Conservation (phyloP, 2,113 vertebrate species). For the Raja brachyura region DNA sequence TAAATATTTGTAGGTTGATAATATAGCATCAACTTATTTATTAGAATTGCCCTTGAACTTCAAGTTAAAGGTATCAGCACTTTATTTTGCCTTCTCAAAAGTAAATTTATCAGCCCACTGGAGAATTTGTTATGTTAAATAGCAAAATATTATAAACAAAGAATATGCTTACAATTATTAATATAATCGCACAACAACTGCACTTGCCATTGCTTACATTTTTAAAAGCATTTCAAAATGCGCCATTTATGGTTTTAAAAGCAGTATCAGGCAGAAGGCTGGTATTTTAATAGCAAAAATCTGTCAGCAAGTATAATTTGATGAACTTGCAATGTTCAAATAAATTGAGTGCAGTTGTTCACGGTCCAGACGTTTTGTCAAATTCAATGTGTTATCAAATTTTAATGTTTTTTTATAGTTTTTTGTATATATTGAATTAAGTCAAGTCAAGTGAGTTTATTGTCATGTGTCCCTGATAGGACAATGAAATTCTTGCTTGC, state of each 20-base stretch:
- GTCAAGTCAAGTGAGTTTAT: too few species aligned
- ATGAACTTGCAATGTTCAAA: not conserved
- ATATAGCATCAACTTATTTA: not conserved
- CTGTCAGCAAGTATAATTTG: slow-evolving; percentile 2
- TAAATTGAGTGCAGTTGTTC: not conserved
- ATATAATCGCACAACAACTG: slow-evolving; percentile 7
- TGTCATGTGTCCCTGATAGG: too few species aligned
- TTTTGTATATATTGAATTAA: not conserved
- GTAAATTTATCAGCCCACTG: slow-evolving; percentile 16
- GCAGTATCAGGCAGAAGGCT: not conserved
- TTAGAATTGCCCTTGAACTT: not conserved
- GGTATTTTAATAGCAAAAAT: slow-evolving; percentile 7
- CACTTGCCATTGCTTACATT: not conserved
- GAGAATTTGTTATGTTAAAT: not conserved
- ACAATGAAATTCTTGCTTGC: too few species aligned
- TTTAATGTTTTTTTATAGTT: not conserved
- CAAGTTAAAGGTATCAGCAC: not conserved
- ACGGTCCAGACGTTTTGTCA: not conserved
- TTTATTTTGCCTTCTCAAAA: not conserved
- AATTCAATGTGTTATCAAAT: not conserved
- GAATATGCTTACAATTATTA: slow-evolving; percentile 26
- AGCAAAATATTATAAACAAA: slow-evolving; percentile 2
- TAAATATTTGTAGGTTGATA: not conserved
- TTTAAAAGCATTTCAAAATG: slow-evolving; percentile 22
- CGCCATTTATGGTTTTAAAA: not conserved